Evolutionary conservation across 1,140 invertebrate species (phyloP).

Genomic region (Cotesia vestalis): DNA sequence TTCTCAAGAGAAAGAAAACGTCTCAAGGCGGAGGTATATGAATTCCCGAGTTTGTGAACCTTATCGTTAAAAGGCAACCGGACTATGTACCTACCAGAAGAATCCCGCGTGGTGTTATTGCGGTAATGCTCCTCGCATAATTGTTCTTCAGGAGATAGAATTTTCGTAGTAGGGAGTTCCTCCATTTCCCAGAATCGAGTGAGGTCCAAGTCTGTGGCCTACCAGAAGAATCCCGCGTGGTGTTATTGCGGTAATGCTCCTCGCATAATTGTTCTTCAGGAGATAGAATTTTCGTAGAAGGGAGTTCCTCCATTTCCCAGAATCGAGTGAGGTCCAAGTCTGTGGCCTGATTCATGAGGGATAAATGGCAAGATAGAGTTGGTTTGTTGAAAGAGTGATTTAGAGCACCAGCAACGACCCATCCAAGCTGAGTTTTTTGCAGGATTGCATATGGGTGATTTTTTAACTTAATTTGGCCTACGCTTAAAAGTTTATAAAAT

Average conservation of each 20-base stretch:
- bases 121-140: slow-evolving; percentile 15
- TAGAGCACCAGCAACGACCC: too few relatives aligned
- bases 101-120: slow-evolving; percentile 8
- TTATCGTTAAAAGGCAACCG: slow-evolving; percentile 18
- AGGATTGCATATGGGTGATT: too few relatives aligned
- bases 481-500: too few relatives aligned
- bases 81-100: slow-evolving; percentile 15
- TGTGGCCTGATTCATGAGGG: too few relatives aligned
- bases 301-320: slow-evolving; percentile 27
- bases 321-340: background rate
- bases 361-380: too few relatives aligned
- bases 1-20: slow-evolving; percentile 21
- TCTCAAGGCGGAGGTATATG: slow-evolving; percentile 1
- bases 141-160: slow-evolving; percentile 4
- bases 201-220: background rate
- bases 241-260: slow-evolving; percentile 14
- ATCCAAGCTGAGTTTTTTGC: too few relatives aligned
- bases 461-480: too few relatives aligned
- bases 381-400: too few relatives aligned
- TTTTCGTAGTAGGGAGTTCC: background rate
- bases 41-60: slow-evolving; percentile 5
- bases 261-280: slow-evolving; percentile 12
- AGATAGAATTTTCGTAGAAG: background rate
- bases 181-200: slow-evolving; percentile 27
- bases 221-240: background rate